phyloP scores from a whole-genome alignment of 2,113 vertebrate genomes.

The Vanacampus margaritifer region DNA sequence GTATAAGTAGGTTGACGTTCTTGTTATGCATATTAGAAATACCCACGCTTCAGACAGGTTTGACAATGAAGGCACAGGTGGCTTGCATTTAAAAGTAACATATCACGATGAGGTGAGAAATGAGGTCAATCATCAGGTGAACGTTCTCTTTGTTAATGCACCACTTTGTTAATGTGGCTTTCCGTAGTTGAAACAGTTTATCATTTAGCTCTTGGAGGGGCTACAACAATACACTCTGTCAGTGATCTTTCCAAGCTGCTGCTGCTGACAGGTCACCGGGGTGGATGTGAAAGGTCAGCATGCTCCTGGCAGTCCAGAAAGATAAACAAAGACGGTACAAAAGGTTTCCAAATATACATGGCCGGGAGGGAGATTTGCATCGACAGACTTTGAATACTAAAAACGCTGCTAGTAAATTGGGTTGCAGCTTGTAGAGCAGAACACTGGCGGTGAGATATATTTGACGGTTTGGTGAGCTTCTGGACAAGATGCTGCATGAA shows the following conservation, averaged over 20 bases:
- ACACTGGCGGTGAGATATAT: neutral
- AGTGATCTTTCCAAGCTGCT: constrained; percentile 31
- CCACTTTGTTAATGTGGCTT: neutral
- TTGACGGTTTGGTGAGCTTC: neutral
- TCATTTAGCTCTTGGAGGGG: constrained; percentile 23
- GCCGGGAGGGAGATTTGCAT: constrained; percentile 42
- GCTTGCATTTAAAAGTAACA: constrained; percentile 8
- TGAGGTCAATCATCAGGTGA: constrained; percentile 36
- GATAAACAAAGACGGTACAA: constrained; percentile 49
- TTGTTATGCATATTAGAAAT: constrained; percentile 32
- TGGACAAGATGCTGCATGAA: neutral
- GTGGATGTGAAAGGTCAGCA: constrained; percentile 54
- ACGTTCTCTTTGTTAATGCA: constrained; percentile 24
- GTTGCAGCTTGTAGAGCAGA: neutral
- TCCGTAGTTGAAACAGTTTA: neutral
- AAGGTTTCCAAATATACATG: constrained; percentile 41
- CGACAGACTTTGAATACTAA: constrained; percentile 28
- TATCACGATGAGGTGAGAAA: constrained; percentile 14
- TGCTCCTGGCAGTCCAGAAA: constrained; percentile 23
- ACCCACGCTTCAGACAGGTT: constrained; percentile 11
- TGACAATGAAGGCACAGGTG: constrained; percentile 24
- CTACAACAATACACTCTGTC: constrained; percentile 33
- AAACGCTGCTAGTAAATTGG: neutral
- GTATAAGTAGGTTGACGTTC: neutral
- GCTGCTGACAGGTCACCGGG: constrained; percentile 39